A percentile compares a stretch with the other conserved stretches of the same genome.
Evolutionary conservation across 1,140 invertebrate species (phyloP).

Genomic region (Marisa cornuarietis): DNA sequence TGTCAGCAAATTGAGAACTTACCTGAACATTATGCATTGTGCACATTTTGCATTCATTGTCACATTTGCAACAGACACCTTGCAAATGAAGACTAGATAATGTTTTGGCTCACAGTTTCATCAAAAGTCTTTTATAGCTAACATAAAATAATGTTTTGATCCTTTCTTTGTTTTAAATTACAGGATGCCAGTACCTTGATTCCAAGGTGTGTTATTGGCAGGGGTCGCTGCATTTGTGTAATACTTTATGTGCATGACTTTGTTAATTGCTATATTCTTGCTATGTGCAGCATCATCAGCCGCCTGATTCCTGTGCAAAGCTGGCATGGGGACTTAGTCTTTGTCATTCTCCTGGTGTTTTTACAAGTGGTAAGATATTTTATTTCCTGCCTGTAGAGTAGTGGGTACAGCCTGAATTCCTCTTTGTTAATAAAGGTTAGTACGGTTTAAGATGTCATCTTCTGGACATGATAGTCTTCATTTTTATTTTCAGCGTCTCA

Average conservation of each 20-base stretch:
- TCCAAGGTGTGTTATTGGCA: too few species aligned
- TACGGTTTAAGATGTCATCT: too few species aligned
- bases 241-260: too few species aligned
- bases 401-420: too few species aligned
- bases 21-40: not conserved
- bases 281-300: not conserved
- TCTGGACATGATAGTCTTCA: too few species aligned
- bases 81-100: not conserved
- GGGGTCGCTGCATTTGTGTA: too few species aligned
- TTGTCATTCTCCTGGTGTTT: not conserved
- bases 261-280: not conserved
- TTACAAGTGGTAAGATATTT: not conserved
- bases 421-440: too few species aligned
- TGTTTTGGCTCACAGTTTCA: too few species aligned
- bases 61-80: not conserved
- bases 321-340: not conserved
- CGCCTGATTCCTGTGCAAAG: not conserved
- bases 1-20: not conserved
- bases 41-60: not conserved
- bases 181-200: too few species aligned
- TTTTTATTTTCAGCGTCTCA: conserved; percentile 38
- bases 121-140: too few species aligned
- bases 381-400: not conserved
- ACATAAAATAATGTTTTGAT: too few species aligned
- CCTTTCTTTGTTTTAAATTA: too few species aligned